Evolutionary conservation across 2,113 vertebrate genomes (phyloP).

Genomic region (Pagrus major): DNA sequence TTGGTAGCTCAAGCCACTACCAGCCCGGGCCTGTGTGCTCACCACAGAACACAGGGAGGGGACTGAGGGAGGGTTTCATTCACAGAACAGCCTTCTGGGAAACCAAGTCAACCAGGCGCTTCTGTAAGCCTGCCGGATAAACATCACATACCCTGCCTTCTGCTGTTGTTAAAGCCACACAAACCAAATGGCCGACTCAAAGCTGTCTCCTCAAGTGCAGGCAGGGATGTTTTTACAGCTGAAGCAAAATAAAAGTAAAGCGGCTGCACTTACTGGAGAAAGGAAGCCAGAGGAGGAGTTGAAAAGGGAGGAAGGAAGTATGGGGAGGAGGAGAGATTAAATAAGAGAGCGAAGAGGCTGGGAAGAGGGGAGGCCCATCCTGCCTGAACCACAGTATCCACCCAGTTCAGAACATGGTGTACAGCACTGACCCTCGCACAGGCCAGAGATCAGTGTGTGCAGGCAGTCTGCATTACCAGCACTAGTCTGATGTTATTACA

Average conservation of each 20-base stretch:
- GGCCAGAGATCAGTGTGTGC: slow-evolving; percentile 67
- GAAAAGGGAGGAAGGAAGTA: slow-evolving; percentile 51
- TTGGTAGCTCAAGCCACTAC: slow-evolving; percentile 37
- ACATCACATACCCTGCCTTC: slow-evolving; percentile 51
- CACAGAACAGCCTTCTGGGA: slow-evolving; percentile 66
- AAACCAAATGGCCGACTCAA: slow-evolving; percentile 31
- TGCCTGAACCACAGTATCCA: slow-evolving; percentile 45
- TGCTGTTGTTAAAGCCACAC: slow-evolving; percentile 46
- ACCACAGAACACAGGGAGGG: slow-evolving; percentile 66
- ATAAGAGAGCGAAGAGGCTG: slow-evolving; percentile 18
- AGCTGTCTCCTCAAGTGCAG: slow-evolving; percentile 22
- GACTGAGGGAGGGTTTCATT: slow-evolving; percentile 55
- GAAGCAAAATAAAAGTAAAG: slow-evolving; percentile 32
- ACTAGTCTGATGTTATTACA: slow-evolving; percentile 73
- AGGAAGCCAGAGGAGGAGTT: slow-evolving; percentile 46
- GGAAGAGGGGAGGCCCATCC: slow-evolving; percentile 23
- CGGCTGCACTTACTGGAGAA: slow-evolving; percentile 29
- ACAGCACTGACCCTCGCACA: slow-evolving; percentile 28
- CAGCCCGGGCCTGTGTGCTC: slow-evolving; percentile 57
- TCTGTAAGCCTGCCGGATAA: slow-evolving; percentile 39
- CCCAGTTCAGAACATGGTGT: slow-evolving; percentile 58
- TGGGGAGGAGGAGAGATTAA: slow-evolving; percentile 21
- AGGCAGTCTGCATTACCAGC: slow-evolving; percentile 73
- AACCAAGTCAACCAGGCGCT: slow-evolving; percentile 50
- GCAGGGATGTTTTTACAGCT: slow-evolving; percentile 40